Conservation (phyloP, 2,113 vertebrate genomes). For the Spheniscus mendiculus region DNA sequence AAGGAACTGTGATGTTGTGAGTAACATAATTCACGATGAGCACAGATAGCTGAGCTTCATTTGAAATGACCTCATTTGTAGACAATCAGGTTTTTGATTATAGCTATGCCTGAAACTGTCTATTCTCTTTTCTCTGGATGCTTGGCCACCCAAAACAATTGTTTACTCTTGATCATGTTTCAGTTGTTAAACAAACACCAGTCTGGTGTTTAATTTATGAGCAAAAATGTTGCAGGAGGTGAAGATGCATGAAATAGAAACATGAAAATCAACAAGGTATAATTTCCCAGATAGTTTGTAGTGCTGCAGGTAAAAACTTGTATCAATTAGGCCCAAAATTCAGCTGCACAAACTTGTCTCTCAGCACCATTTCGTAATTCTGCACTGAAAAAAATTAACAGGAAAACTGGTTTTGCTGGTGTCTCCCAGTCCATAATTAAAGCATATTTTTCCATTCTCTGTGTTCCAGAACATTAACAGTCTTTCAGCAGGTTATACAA, state of each 20-base stretch:
- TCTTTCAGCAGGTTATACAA: not conserved
- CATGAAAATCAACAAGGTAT: not conserved
- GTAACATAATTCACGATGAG: not conserved
- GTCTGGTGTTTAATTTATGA: constrained; percentile 1
- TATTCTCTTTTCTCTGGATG: not conserved
- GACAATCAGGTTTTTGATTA: not conserved
- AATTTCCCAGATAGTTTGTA: not conserved
- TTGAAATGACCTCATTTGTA: not conserved
- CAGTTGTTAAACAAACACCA: not conserved
- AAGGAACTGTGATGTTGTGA: not conserved
- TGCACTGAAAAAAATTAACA: not conserved
- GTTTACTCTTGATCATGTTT: not conserved
- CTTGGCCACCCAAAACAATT: not conserved
- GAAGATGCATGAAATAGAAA: not conserved
- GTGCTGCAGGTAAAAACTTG: not conserved
- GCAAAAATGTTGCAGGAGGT: not conserved
- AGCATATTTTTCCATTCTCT: not conserved
- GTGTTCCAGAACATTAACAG: not conserved
- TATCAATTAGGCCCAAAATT: not conserved
- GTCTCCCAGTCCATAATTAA: not conserved
- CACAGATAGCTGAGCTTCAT: not conserved
- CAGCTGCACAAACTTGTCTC: not conserved
- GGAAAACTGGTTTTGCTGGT: not conserved
- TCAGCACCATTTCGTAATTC: not conserved
- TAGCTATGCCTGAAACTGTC: not conserved